Percentiles rank a stretch among this genome's conserved stretches.
Conservation (phyloP, 2,113 vertebrate species). For the Eleginops maclovinus region DNA sequence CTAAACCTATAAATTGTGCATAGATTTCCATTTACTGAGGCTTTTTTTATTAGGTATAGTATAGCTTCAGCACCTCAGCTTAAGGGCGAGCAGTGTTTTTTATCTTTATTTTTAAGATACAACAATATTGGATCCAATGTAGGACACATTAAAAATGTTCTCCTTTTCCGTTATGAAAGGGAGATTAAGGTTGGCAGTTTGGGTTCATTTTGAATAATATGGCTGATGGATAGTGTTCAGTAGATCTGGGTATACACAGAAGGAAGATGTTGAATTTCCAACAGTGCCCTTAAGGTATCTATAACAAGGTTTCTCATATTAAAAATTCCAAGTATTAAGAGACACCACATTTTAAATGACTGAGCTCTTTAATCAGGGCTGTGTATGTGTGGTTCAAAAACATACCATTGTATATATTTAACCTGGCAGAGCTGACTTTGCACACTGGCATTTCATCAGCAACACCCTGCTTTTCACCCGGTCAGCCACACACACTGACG, state of each 20-base stretch:
- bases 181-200: background rate
- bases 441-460: conserved; percentile 51
- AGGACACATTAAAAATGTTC: too few relatives aligned
- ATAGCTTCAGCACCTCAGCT: too few relatives aligned
- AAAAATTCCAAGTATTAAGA: conserved; percentile 7
- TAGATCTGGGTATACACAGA: too few relatives aligned
- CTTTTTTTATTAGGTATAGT: too few relatives aligned
- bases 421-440: conserved; percentile 42
- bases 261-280: conserved; percentile 2
- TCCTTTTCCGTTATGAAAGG: background rate
- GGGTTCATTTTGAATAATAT: background rate
- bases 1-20: too few relatives aligned
- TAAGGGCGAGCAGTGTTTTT: too few relatives aligned
- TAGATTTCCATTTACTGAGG: too few relatives aligned
- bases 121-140: too few relatives aligned
- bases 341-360: conserved; percentile 13
- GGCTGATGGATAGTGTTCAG: background rate
- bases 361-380: conserved; percentile 17
- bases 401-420: conserved; percentile 44
- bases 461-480: conserved; percentile 26
- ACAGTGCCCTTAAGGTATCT: background rate
- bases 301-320: background rate
- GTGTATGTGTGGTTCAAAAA: conserved; percentile 45
- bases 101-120: too few relatives aligned
- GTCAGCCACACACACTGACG: conserved; percentile 20